Evolutionary conservation across 2,888 invertebrate genomes (phyloP).

Genomic region (Sphaerophoria rueppellii): DNA sequence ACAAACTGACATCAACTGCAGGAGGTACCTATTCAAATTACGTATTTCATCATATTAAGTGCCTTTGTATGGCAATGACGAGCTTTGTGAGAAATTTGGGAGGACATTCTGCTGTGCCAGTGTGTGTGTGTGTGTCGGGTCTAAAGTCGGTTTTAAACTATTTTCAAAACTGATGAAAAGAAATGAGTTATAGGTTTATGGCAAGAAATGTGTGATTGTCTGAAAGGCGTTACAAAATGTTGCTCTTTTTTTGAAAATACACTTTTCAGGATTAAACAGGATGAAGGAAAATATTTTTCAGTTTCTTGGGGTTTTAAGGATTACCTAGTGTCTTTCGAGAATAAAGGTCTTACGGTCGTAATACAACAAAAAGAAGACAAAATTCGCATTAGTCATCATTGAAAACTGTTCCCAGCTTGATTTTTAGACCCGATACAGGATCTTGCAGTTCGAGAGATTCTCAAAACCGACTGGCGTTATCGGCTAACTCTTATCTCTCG

Average conservation of each 20-base stretch:
- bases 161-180: slow-evolving; percentile 16
- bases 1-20: background rate
- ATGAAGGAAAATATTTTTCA: too few relatives aligned
- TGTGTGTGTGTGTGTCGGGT: background rate
- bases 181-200: background rate
- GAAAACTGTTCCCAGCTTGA: too few relatives aligned
- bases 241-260: too few relatives aligned
- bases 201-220: background rate
- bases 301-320: too few relatives aligned
- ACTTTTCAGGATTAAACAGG: too few relatives aligned
- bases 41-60: slow-evolving; percentile 56
- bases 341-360: too few relatives aligned
- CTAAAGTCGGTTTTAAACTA: slow-evolving; percentile 12
- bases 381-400: too few relatives aligned
- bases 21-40: slow-evolving; percentile 46
- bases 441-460: background rate
- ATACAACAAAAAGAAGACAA: too few relatives aligned
- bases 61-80: slow-evolving; percentile 26
- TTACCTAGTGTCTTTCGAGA: too few relatives aligned
- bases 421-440: background rate
- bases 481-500: slow-evolving; percentile 55
- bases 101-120: background rate
- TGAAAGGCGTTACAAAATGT: background rate
- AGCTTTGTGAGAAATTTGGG: background rate
- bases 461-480: background rate